Percentiles rank a stretch among this genome's conserved stretches.
Conservation (phyloP, 1,140 invertebrate genomes). For the Venturia canescens region DNA sequence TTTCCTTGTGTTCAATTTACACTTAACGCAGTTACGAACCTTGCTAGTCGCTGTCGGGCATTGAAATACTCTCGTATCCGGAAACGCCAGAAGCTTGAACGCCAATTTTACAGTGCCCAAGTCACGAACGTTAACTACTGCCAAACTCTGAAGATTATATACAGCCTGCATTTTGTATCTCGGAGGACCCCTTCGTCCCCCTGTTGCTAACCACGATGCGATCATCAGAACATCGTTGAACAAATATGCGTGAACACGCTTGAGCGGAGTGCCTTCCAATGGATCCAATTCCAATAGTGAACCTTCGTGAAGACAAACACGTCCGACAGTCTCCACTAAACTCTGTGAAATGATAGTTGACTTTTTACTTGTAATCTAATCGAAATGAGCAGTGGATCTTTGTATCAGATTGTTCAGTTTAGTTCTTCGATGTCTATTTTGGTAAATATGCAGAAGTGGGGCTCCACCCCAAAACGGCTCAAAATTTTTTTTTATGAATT, state of each 20-base stretch:
- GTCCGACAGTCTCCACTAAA: constrained; percentile 85
- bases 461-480: too few species aligned
- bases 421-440: too few species aligned
- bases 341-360: constrained; percentile 74
- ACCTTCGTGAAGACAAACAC: constrained; percentile 91
- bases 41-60: constrained; percentile 91
- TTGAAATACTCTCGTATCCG: constrained; percentile 95
- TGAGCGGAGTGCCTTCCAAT: constrained; percentile 89
- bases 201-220: constrained; percentile 75
- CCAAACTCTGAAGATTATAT: constrained; percentile 94
- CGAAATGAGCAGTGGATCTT: constrained; percentile 32
- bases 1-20: too few species aligned
- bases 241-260: constrained; percentile 94
- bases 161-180: constrained; percentile 93
- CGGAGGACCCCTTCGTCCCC: constrained; percentile 84
- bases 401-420: too few species aligned
- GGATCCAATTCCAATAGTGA: constrained; percentile 93
- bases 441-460: too few species aligned
- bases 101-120: constrained; percentile 93
- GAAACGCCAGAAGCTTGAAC: constrained; percentile 96
- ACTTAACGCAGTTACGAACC: constrained; percentile 70
- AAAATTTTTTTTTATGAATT: too few species aligned
- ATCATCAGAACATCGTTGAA: constrained; percentile 92
- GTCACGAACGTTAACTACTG: constrained; percentile 97
- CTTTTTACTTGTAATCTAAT: neutral